Percentiles rank a stretch among this genome's conserved stretches.
Evolutionary conservation across 2,888 invertebrate species (phyloP).

Genomic region (Nymphalis c-album): DNA sequence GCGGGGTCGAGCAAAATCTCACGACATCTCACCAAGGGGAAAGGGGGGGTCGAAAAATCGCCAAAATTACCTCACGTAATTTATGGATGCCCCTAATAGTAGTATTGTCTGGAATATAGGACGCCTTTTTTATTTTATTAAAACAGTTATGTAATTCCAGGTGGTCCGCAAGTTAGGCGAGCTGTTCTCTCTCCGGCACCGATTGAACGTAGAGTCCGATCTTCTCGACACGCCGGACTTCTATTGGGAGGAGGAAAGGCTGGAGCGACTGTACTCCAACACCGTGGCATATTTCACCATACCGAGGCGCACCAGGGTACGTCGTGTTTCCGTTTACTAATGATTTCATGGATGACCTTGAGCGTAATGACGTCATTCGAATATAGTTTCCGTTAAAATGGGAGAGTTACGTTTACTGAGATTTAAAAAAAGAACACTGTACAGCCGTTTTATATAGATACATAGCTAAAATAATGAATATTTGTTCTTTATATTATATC

Average conservation of each 20-base stretch:
- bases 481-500: too few species aligned
- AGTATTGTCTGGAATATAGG: neutral
- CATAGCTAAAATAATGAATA: too few species aligned
- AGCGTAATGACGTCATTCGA: too few species aligned
- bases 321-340: slow-evolving; percentile 20
- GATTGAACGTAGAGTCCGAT: slow-evolving; percentile 96
- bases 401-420: too few species aligned
- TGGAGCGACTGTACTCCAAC: slow-evolving; percentile 92
- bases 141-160: slow-evolving; percentile 43
- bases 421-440: too few species aligned
- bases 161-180: slow-evolving; percentile 84
- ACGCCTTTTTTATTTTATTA: neutral
- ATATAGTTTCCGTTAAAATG: too few species aligned
- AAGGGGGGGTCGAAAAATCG: too few species aligned
- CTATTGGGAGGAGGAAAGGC: slow-evolving; percentile 97
- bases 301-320: slow-evolving; percentile 89
- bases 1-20: too few species aligned
- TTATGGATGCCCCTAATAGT: too few species aligned
- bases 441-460: too few species aligned
- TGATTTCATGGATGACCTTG: neutral
- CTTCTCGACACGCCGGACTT: slow-evolving; percentile 97
- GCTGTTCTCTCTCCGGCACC: slow-evolving; percentile 92
- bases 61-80: too few species aligned
- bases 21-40: too few species aligned
- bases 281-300: slow-evolving; percentile 93